Evolutionary conservation across 2,113 vertebrate species (phyloP).

Genomic region (Gallinago jamesoni): DNA sequence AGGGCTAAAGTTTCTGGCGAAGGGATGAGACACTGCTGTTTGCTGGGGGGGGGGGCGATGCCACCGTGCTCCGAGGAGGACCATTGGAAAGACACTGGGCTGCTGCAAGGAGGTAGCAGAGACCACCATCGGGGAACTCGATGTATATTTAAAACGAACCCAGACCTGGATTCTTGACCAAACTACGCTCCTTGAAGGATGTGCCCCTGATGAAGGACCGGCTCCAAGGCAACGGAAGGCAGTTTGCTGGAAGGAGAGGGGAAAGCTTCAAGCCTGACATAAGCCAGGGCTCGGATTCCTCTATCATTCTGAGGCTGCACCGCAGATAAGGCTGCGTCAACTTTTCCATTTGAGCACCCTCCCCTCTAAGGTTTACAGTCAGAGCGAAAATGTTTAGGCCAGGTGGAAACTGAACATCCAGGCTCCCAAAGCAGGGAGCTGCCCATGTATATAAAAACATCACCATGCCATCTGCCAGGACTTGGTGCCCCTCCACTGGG

Average conservation of each 20-base stretch:
- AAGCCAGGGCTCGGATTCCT: conserved; percentile 51
- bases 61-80: background rate
- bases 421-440: background rate
- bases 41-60: background rate
- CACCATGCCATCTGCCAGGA: background rate
- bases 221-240: conserved; percentile 16
- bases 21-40: background rate
- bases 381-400: background rate
- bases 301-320: background rate
- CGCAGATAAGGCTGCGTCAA: conserved; percentile 38
- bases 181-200: background rate
- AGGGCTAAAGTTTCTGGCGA: background rate
- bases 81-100: accelerated
- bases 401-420: background rate
- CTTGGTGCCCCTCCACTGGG: background rate
- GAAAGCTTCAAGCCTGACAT: conserved; percentile 30
- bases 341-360: conserved; percentile 45
- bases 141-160: background rate
- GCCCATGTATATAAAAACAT: background rate
- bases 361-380: background rate
- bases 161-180: background rate
- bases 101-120: background rate
- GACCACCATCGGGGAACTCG: background rate
- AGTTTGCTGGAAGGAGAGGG: background rate
- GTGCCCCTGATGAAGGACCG: background rate